Evolutionary conservation across 2,113 vertebrate genomes (phyloP).

Genomic region (Halichoerus grypus): DNA sequence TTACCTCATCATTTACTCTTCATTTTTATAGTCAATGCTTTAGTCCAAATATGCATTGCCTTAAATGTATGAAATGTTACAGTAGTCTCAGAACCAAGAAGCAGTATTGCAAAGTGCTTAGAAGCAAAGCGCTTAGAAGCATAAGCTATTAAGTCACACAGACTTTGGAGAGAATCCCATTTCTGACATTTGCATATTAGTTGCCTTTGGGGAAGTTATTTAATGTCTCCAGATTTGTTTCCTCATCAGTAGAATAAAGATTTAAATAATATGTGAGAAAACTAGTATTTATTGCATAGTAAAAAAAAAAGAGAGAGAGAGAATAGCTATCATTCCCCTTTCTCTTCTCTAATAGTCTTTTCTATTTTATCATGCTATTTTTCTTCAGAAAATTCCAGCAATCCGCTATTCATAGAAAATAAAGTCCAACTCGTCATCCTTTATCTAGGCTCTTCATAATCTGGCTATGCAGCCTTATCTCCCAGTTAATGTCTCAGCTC

Average conservation of each 20-base stretch:
- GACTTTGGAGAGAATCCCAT: not conserved
- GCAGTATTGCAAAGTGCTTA: not conserved
- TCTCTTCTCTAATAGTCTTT: not conserved
- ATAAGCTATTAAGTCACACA: not conserved
- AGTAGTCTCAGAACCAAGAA: not conserved
- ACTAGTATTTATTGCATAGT: not conserved
- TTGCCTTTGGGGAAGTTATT: not conserved
- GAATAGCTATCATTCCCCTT: not conserved
- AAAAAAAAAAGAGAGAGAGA: not conserved
- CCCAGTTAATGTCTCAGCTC: not conserved
- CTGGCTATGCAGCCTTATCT: not conserved
- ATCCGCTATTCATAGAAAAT: not conserved
- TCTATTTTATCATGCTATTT: not conserved
- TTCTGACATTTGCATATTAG: not conserved
- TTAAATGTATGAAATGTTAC: not conserved
- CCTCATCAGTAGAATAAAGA: not conserved
- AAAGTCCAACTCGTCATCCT: not conserved
- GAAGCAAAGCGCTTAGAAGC: not conserved
- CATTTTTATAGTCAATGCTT: not conserved
- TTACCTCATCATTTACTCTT: not conserved
- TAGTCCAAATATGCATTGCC: not conserved
- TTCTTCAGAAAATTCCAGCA: not conserved
- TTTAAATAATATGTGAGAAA: not conserved
- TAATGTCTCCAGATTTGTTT: not conserved
- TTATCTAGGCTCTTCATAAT: not conserved